phyloP scores from a whole-genome alignment of 2,113 vertebrate genomes.

The Myotis brandtii region DNA sequence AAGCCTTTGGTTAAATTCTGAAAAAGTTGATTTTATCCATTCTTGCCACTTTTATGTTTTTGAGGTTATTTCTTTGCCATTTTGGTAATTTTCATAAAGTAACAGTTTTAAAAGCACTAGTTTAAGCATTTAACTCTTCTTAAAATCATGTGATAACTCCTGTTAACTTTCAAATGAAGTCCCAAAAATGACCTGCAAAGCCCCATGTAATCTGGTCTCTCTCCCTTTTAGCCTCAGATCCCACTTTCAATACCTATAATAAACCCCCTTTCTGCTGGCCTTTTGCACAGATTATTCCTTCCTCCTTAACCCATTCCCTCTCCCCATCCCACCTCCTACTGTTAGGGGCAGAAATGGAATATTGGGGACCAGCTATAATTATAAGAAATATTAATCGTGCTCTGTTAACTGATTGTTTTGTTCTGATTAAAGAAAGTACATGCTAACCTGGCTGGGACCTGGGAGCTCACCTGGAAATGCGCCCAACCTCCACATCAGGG shows the following conservation, averaged over 20 bases:
- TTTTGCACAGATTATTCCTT: background rate
- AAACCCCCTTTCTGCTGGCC: background rate
- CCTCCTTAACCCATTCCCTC: background rate
- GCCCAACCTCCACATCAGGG: no score
- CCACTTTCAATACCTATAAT: background rate
- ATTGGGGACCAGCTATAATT: no score
- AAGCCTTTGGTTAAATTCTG: constrained; percentile 16
- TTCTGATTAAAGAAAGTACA: no score
- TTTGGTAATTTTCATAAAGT: constrained; percentile 6
- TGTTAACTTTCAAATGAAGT: constrained; percentile 44
- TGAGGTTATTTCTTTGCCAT: background rate
- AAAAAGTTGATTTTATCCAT: background rate
- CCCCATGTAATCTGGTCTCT: background rate
- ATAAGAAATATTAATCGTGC: no score
- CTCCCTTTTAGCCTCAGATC: background rate
- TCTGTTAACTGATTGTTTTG: no score
- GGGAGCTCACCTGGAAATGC: no score
- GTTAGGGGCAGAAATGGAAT: no score
- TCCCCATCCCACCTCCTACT: background rate
- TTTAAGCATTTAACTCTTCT: background rate
- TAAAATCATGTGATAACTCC: background rate
- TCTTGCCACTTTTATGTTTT: background rate
- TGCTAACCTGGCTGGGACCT: no score
- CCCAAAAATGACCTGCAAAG: background rate
- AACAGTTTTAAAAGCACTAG: background rate